These are phyloP conservation scores for Drosophila saltans DNA, from an alignment of 1,140 invertebrate species.

Conservation along the genomic window DNA sequence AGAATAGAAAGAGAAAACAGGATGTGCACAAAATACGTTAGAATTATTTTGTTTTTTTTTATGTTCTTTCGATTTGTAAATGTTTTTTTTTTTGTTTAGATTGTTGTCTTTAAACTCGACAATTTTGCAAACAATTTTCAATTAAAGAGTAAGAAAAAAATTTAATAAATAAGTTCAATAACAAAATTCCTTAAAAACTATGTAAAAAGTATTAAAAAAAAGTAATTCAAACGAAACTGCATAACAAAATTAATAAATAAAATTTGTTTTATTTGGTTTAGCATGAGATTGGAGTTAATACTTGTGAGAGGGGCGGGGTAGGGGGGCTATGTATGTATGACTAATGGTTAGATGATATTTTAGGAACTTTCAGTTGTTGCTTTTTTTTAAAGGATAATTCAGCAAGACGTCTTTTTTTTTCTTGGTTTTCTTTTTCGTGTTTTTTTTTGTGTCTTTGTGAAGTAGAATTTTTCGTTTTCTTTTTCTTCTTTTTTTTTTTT, in stretches of 20 bases:
- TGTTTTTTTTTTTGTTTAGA: slow-evolving; percentile 44
- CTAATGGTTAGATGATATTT: background rate
- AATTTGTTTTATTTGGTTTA: slow-evolving; percentile 14
- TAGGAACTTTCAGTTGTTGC: background rate
- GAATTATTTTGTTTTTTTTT: slow-evolving; percentile 79
- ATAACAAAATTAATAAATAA: slow-evolving; percentile 55
- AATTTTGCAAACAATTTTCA: slow-evolving; percentile 68
- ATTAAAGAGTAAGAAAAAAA: slow-evolving; percentile 32
- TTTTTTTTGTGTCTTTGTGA: slow-evolving; percentile 1
- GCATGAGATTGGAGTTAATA: slow-evolving; percentile 32
- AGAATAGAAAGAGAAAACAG: slow-evolving; percentile 82
- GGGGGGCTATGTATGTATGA: background rate
- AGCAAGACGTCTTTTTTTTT: slow-evolving; percentile 6
- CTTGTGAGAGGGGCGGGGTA: background rate
- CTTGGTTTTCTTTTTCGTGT: background rate
- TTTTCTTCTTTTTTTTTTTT: slow-evolving; percentile 10
- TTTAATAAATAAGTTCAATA: slow-evolving; percentile 51
- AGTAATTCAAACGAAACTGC: slow-evolving; percentile 71
- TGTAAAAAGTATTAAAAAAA: slow-evolving; percentile 49
- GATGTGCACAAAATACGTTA: slow-evolving; percentile 83
- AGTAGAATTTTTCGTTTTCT: background rate
- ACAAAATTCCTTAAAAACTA: slow-evolving; percentile 71
- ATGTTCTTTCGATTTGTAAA: slow-evolving; percentile 31
- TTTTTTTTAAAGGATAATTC: background rate
- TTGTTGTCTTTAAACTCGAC: slow-evolving; percentile 61